phyloP scores from a whole-genome alignment of 1,140 invertebrate species.

The Linepithema humile region DNA sequence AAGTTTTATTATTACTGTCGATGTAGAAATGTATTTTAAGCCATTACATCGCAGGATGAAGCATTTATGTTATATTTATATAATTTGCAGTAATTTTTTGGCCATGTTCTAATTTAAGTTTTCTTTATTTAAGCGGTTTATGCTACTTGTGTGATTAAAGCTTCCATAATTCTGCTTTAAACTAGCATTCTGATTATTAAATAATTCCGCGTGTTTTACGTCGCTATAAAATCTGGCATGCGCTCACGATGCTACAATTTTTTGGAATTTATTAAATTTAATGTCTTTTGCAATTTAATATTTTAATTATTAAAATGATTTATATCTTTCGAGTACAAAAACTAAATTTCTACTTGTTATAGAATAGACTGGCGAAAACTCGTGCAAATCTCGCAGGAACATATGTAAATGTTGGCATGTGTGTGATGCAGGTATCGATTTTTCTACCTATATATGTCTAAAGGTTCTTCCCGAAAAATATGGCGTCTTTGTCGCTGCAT shows the following conservation, averaged over 20 bases:
- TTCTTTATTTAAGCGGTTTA: neutral
- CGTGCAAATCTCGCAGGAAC: neutral
- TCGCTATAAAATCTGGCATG: neutral
- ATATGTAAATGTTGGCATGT: neutral
- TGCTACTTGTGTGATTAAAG: neutral
- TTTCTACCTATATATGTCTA: slow-evolving; percentile 15
- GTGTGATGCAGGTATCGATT: slow-evolving; percentile 31
- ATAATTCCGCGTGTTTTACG: neutral
- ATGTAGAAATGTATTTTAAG: slow-evolving; percentile 3
- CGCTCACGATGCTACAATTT: slow-evolving; percentile 1
- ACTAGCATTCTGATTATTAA: neutral
- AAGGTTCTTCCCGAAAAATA: slow-evolving; percentile 29
- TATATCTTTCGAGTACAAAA: too few relatives aligned
- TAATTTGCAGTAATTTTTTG: slow-evolving; percentile 26
- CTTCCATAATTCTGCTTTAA: slow-evolving; percentile 8
- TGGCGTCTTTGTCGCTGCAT: slow-evolving; percentile 29
- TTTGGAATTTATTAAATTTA: neutral
- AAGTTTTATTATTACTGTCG: slow-evolving; percentile 23
- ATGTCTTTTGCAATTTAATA: neutral
- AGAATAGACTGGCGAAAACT: neutral
- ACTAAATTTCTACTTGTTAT: neutral
- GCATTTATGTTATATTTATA: slow-evolving; percentile 4
- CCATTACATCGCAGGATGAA: neutral
- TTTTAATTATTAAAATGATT: too few relatives aligned
- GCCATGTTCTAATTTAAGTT: slow-evolving; percentile 15